phyloP scores from a whole-genome alignment of 1,140 invertebrate species.

The Pachyrhynchus sulphureomaculatus region DNA sequence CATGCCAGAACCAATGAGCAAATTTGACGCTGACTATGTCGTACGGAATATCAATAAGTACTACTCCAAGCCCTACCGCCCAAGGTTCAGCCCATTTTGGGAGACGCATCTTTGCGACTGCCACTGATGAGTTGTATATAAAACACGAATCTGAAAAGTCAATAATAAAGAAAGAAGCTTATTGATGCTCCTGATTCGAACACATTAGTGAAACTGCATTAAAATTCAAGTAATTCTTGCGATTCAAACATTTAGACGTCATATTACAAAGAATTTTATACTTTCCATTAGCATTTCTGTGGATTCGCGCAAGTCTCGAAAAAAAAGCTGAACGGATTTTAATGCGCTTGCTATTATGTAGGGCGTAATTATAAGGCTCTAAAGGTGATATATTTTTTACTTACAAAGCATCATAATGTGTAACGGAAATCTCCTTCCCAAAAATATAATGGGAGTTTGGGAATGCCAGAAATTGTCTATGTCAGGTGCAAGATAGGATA shows the following conservation, averaged over 20 bases:
- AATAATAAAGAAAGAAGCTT: slow-evolving; percentile 7
- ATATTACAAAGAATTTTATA: no score
- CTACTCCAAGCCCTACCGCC: slow-evolving; percentile 71
- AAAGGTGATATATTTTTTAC: no score
- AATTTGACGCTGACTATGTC: slow-evolving; percentile 80
- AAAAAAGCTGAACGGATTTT: no score
- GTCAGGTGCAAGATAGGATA: slow-evolving; percentile 64
- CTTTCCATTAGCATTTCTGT: no score
- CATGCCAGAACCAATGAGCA: slow-evolving; percentile 84
- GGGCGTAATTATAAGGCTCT: no score
- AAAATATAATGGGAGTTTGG: slow-evolving; percentile 69
- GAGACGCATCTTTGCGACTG: slow-evolving; percentile 64
- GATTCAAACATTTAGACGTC: no score
- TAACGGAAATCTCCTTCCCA: slow-evolving; percentile 67
- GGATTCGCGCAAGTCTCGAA: no score
- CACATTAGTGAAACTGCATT: no score
- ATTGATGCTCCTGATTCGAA: no score
- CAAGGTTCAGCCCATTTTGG: slow-evolving; percentile 69
- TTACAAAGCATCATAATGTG: slow-evolving; percentile 74
- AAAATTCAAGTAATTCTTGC: no score
- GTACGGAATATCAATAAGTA: slow-evolving; percentile 77
- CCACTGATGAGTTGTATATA: slow-evolving; percentile 69
- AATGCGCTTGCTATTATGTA: no score
- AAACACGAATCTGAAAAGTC: slow-evolving; percentile 66
- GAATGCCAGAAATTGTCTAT: slow-evolving; percentile 80